Conservation (phyloP, 2,113 vertebrate species). For the Seriola quinqueradiata region DNA sequence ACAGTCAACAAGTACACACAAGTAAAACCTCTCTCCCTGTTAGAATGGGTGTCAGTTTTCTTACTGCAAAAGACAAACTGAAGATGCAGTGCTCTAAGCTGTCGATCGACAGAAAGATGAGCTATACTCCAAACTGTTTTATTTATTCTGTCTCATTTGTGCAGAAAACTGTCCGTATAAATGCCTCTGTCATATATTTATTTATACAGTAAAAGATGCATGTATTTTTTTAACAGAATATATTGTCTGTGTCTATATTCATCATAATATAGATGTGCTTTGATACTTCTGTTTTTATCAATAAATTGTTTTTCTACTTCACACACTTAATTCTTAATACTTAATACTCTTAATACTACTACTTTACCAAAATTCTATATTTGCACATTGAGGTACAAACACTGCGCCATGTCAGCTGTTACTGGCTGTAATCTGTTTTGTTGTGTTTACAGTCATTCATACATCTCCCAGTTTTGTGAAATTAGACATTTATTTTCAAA, state of each 20-base stretch:
- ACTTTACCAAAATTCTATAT: not conserved
- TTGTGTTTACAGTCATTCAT: constrained; percentile 14
- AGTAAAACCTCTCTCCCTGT: constrained; percentile 45
- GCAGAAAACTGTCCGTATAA: not conserved
- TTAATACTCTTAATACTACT: not conserved
- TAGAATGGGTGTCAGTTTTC: constrained; percentile 40
- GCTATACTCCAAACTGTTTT: not conserved
- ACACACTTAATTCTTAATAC: not conserved
- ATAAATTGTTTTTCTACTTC: constrained; percentile 21
- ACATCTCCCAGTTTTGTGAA: constrained; percentile 62
- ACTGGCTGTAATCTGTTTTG: not conserved
- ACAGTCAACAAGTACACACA: constrained; percentile 79
- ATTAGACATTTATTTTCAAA: constrained; percentile 84
- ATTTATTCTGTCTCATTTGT: constrained; percentile 28
- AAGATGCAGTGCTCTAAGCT: constrained; percentile 28
- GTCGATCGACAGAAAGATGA: not conserved
- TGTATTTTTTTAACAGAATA: constrained; percentile 11
- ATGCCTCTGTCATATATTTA: constrained; percentile 4
- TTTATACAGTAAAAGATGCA: constrained; percentile 16
- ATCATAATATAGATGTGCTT: constrained; percentile 22
- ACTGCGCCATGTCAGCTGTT: not conserved
- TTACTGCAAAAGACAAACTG: constrained; percentile 33
- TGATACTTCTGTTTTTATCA: constrained; percentile 41
- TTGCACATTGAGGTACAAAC: not conserved
- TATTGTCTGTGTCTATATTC: not conserved